These are phyloP conservation scores for Plebejus anna DNA, from an alignment of 2,888 invertebrate genomes.

Conservation along the genomic window DNA sequence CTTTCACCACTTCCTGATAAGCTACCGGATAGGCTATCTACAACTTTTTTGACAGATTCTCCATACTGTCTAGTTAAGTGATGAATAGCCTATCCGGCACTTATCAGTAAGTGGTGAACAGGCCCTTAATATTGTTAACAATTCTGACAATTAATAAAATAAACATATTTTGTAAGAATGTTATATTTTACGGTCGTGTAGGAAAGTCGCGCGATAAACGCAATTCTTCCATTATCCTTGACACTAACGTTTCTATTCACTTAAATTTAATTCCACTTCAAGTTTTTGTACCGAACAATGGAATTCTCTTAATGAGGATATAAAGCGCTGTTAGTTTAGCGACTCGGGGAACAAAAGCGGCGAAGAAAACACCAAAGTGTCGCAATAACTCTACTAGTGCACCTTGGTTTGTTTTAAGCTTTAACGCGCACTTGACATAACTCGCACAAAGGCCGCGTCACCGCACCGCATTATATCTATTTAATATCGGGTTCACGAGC, in stretches of 20 bases:
- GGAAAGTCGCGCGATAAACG: conserved; percentile 14
- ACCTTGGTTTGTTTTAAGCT: conserved; percentile 44
- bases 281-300: conserved; percentile 28
- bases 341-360: conserved; percentile 27
- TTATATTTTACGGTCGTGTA: not conserved
- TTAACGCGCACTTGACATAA: conserved; percentile 47
- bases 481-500: conserved; percentile 48
- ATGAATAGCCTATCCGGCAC: no score
- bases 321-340: conserved; percentile 29
- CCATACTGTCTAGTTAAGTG: no score
- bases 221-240: conserved; percentile 27
- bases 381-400: conserved; percentile 32
- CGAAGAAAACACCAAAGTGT: conserved; percentile 31
- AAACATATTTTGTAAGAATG: not conserved
- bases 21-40: no score
- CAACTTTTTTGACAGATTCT: no score
- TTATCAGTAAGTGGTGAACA: no score
- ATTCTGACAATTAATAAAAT: not conserved
- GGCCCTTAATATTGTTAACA: not conserved
- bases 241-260: conserved; percentile 28
- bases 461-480: conserved; percentile 57
- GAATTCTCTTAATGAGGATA: conserved; percentile 30
- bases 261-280: conserved; percentile 29
- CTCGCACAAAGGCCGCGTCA: conserved; percentile 53
- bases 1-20: no score